Evolutionary conservation across 2,888 invertebrate genomes (phyloP).

Genomic region (Criorhina ranunculi): DNA sequence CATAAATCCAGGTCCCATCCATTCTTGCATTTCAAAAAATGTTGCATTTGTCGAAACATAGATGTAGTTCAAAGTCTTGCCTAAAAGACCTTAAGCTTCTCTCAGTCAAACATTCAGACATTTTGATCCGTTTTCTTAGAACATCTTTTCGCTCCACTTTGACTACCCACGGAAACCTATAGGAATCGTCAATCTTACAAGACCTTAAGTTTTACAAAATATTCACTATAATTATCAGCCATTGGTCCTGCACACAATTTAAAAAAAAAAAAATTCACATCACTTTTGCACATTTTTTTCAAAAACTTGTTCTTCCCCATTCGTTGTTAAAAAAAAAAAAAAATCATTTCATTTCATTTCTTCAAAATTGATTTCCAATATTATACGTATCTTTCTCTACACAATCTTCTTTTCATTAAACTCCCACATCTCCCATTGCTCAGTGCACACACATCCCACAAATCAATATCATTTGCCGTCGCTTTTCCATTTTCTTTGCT

Average conservation of each 20-base stretch:
- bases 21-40: no score
- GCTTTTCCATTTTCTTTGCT: slow-evolving; percentile 47
- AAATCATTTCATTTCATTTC: background rate
- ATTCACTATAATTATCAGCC: no score
- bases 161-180: no score
- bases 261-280: background rate
- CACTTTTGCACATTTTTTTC: background rate
- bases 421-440: slow-evolving; percentile 37
- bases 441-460: slow-evolving; percentile 22
- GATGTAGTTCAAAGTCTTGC: no score
- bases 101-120: no score
- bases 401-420: slow-evolving; percentile 22
- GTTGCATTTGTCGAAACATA: no score
- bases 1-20: no score
- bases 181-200: no score
- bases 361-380: slow-evolving; percentile 25
- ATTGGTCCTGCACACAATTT: background rate
- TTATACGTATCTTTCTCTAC: background rate
- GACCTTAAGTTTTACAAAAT: no score
- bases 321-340: background rate
- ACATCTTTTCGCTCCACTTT: no score
- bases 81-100: no score
- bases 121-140: no score
- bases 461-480: slow-evolving; percentile 73
- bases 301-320: background rate